These are phyloP conservation scores for Sebastes cheni DNA, from an alignment of 2,797 vertebrate genomes.

Conservation along the genomic window DNA sequence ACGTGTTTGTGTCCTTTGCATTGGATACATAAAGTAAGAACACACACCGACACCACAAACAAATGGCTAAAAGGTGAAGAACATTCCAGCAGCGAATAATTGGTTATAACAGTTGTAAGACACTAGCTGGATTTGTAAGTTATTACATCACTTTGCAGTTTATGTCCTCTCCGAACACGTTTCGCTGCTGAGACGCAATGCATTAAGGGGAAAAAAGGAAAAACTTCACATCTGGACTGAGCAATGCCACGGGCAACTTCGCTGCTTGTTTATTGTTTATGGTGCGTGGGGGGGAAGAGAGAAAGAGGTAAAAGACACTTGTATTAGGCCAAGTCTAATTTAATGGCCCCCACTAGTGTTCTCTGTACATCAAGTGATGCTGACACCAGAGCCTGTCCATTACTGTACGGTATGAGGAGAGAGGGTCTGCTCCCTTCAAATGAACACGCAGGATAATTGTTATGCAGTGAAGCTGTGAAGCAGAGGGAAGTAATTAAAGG, in stretches of 20 bases:
- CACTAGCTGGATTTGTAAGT: constrained; percentile 8
- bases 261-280: constrained; percentile 34
- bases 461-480: constrained; percentile 79
- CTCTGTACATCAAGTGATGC: constrained; percentile 51
- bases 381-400: constrained; percentile 62
- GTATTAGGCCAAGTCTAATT: constrained; percentile 30
- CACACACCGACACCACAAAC: constrained; percentile 2
- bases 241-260: not conserved
- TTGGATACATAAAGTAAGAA: not conserved
- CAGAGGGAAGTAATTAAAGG: constrained; percentile 81
- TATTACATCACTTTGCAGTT: not conserved
- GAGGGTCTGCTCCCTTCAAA: constrained; percentile 63
- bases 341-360: constrained; percentile 50
- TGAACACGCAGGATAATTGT: constrained; percentile 75
- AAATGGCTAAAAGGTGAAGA: not conserved
- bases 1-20: not conserved
- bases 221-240: constrained; percentile 14
- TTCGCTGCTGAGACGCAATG: not conserved
- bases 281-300: not conserved
- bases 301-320: constrained; percentile 27
- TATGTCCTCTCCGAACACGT: not conserved
- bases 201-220: not conserved
- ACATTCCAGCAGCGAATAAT: not conserved
- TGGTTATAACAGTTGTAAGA: not conserved
- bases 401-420: constrained; percentile 37